Base-by-base conservation (phyloP, 1,140 invertebrate species). In the Oedothorax gibbosus region DNA sequence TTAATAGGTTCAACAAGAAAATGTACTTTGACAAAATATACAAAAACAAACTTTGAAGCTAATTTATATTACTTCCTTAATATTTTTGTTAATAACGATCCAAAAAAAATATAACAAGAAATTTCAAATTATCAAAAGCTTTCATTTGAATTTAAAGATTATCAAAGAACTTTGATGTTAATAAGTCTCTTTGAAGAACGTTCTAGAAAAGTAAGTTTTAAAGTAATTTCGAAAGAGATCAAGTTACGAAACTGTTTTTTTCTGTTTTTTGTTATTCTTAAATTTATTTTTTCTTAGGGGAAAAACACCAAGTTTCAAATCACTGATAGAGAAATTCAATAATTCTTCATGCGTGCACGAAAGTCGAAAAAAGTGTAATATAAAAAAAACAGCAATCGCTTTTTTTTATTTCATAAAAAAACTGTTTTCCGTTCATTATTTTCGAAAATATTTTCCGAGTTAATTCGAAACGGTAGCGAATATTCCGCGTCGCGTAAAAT, bases 141-240 rank as follows among this genome's bases (percentile, higher is more conserved):
- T 75, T 56, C 56, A 57, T 50, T 53, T 15, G 54, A 57, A 35
- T 35, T 35, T 35, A 35, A 75, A 75, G 54, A 75, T 75, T 75
- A 75, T 75, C 72, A 75, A 75, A 75, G 54, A 75, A 50, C 51
- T 60, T 50, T 35, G 54, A 75, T 57, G 72, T 57, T 75, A 75
- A 75, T 75, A 75, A 75, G 72, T 75, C 49, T 56, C 56, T 75
- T 75, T 75, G 72, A 75, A 75, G 72, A 56, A 20, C 54, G n/a
- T 57, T 66, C n/a, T 69, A 35, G 56, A 72, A 73, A 54, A 56
- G 68, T 49, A 35, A 35, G 35, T 54, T 54, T 73, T 73, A 35
- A 71, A 75, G 53, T 57, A 21, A 75, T 57, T 75, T 75, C 56
- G 35, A 75, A 75, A 75, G 11, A 14, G 18, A 53, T 75, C 72